phyloP scores from a whole-genome alignment of 2,797 vertebrate species.

The Melanotaenia maccullochi region DNA sequence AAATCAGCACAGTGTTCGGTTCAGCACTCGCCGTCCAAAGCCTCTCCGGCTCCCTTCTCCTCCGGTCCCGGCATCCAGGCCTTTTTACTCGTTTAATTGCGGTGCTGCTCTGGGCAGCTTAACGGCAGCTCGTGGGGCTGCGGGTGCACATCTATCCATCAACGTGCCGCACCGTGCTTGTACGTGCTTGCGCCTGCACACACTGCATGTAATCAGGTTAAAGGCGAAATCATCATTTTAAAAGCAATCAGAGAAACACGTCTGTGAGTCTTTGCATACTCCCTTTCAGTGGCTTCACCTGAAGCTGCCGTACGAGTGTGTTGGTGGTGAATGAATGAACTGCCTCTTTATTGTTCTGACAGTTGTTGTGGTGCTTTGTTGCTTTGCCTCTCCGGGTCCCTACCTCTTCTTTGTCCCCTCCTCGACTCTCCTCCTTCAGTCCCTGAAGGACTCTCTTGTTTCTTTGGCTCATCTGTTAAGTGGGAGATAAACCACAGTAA shows the following conservation, averaged over 20 bases:
- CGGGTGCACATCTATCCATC: constrained; percentile 66
- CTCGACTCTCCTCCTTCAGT: constrained; percentile 34
- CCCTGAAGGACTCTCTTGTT: constrained; percentile 75
- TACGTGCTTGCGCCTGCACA: background rate
- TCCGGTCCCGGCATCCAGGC: constrained; percentile 46
- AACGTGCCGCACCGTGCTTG: constrained; percentile 27
- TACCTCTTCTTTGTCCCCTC: constrained; percentile 41
- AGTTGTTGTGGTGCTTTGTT: constrained; percentile 24
- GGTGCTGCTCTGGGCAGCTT: constrained; percentile 70
- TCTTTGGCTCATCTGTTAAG: constrained; percentile 78
- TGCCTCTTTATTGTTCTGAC: constrained; percentile 14
- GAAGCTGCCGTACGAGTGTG: background rate
- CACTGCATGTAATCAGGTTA: constrained; percentile 35
- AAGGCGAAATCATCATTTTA: constrained; percentile 52
- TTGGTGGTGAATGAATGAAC: constrained; percentile 14
- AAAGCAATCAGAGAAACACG: constrained; percentile 43
- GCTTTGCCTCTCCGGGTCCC: constrained; percentile 19
- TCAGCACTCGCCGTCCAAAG: constrained; percentile 49
- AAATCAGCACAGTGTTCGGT: constrained; percentile 76
- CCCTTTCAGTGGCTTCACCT: constrained; percentile 14
- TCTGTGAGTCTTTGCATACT: constrained; percentile 11
- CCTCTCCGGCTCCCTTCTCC: constrained; percentile 48
- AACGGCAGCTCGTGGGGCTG: constrained; percentile 59
- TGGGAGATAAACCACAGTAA: constrained; percentile 77
- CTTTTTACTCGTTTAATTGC: constrained; percentile 68